Percentiles rank a stretch among this genome's conserved stretches.
Conservation (phyloP, 2,888 invertebrate species). For the Pyrrhia umbra region DNA sequence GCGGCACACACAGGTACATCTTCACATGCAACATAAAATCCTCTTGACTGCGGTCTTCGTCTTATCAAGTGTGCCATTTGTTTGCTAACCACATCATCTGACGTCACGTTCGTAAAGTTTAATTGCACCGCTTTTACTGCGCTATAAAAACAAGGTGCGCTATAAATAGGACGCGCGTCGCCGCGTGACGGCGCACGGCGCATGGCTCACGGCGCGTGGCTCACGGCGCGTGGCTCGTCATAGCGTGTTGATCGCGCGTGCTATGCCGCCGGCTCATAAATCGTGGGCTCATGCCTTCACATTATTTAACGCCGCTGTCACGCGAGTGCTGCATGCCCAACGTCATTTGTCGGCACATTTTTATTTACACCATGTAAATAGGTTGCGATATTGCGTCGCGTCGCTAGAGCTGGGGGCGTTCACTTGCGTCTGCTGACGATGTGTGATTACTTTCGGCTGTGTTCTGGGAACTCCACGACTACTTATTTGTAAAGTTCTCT, state of each 20-base stretch:
- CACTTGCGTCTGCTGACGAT: constrained; percentile 36
- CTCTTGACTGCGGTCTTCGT: constrained; percentile 5
- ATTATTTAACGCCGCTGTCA: constrained; percentile 74
- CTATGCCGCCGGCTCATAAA: constrained; percentile 64
- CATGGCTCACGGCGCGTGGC: constrained; percentile 9
- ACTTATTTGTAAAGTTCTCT: constrained; percentile 27
- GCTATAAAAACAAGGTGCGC: constrained; percentile 68
- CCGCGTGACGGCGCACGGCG: constrained; percentile 44
- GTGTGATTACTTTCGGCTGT: constrained; percentile 10
- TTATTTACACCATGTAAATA: constrained; percentile 58
- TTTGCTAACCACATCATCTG: constrained; percentile 59
- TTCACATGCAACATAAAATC: constrained; percentile 10
- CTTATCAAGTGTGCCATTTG: constrained; percentile 56
- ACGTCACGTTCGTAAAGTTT: constrained; percentile 71
- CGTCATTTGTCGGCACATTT: constrained; percentile 64
- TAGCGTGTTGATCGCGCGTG: constrained; percentile 68
- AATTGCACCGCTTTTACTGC: constrained; percentile 70
- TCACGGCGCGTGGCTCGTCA: constrained; percentile 52
- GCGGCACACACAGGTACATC: constrained; percentile 23
- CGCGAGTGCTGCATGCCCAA: constrained; percentile 66
- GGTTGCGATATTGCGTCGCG: constrained; percentile 50
- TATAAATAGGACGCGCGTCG: constrained; percentile 59
- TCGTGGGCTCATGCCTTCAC: constrained; percentile 72
- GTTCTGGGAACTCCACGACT: constrained; percentile 5
- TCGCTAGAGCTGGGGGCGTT: constrained; percentile 8